Base-by-base conservation (phyloP, 2,888 invertebrate species). In the Xylocampa areola region DNA sequence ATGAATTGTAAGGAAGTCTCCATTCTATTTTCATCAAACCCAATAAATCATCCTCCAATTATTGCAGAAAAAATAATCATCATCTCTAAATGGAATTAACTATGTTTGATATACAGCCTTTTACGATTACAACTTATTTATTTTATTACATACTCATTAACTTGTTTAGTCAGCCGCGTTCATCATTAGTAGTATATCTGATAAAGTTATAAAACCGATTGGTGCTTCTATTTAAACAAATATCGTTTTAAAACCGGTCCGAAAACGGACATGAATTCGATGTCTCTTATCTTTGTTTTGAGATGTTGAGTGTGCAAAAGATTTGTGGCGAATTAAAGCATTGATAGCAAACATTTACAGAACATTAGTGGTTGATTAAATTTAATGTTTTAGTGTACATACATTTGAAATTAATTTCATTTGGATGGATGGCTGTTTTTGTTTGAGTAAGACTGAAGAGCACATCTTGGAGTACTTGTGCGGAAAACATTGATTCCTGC, bases 121-220 rank as follows among this genome's bases (percentile, higher is more conserved):
- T 68, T 52, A 58, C 41, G 51, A 59, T 43, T 48, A 54, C 11
- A 65, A 55, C 55, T 49, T 74, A 71, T 67, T 67, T 64, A 64
- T 72, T 74, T 74, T 66, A 71, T 62, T 58, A 43, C 52, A 32
- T 29, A 57, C 55, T 64, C 53, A 66, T 64, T 55, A 66, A 52
- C 54, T 61, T 68, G 50, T 68, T 64, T 59, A 25, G 43, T 65
- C 68, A 63, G 66, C 49, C 50, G 58, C 21, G 33, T 27, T 23
- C 39, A 61, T 71, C 36, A 74, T 68, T 60, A 74, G 14, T 21
- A 11, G 41, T 33, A 52, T 49, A 63, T 50, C 45, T 55, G 65
- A 78, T 76, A 66, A 62, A 74, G 72, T 57, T 68, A 47, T 77
- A 71, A 76, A 78, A 70, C 32, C 44, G 23, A 67, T 67, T 57